Percentiles rank a stretch among this genome's conserved stretches.
Conservation (phyloP, 2,888 invertebrate species). For the Clanis bilineata region DNA sequence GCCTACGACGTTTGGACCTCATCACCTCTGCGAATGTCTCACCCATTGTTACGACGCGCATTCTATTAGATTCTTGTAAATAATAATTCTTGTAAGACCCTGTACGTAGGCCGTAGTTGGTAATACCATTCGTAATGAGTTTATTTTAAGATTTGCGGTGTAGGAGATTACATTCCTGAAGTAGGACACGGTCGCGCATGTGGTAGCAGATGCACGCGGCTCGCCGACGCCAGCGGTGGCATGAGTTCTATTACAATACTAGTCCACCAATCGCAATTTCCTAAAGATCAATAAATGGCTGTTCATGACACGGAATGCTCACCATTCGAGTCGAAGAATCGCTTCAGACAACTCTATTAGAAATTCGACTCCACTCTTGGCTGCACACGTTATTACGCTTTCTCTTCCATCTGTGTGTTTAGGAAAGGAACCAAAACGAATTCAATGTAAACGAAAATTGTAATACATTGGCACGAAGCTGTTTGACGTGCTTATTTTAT, state of each 20-base stretch:
- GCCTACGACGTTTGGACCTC: constrained; percentile 72
- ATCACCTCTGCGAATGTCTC: constrained; percentile 75
- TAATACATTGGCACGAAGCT: constrained; percentile 78
- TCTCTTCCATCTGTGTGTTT: constrained; percentile 79
- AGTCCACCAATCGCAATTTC: constrained; percentile 58
- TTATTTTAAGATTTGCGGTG: constrained; percentile 42
- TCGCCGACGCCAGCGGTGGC: constrained; percentile 48
- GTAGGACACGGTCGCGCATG: constrained; percentile 63
- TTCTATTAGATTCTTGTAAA: constrained; percentile 79
- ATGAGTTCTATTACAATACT: constrained; percentile 55
- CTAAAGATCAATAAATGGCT: constrained; percentile 66
- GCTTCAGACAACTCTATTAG: constrained; percentile 78
- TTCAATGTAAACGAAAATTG: constrained; percentile 67
- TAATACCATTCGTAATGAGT: constrained; percentile 48
- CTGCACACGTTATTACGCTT: constrained; percentile 79
- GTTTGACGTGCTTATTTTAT: constrained; percentile 81
- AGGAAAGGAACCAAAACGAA: constrained; percentile 65
- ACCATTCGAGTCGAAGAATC: constrained; percentile 66
- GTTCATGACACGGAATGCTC: constrained; percentile 80
- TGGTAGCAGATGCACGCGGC: constrained; percentile 47
- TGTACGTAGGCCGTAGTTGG: constrained; percentile 67
- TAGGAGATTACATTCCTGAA: constrained; percentile 50
- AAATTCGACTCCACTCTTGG: constrained; percentile 79
- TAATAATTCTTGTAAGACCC: constrained; percentile 52
- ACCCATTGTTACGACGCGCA: constrained; percentile 77